Evolutionary conservation across 2,797 vertebrate genomes (phyloP).

Genomic region (Xyrichtys novacula): DNA sequence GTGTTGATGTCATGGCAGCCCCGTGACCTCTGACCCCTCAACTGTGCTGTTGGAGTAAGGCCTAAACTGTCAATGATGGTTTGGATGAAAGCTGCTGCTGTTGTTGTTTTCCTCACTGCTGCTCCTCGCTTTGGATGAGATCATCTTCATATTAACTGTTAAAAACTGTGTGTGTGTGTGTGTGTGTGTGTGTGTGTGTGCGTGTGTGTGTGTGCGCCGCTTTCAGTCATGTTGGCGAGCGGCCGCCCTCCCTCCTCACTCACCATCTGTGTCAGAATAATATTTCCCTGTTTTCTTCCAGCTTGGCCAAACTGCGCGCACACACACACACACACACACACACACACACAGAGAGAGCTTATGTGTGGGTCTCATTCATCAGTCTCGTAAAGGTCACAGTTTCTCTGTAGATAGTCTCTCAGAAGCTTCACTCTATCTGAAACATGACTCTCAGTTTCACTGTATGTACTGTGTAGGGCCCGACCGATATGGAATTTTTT

Average conservation of each 20-base stretch:
- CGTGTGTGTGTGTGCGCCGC: background rate
- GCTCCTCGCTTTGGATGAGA: background rate
- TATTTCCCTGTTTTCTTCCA: background rate
- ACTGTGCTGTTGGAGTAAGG: background rate
- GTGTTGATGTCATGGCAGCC: background rate
- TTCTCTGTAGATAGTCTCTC: no score
- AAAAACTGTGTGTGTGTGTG: background rate
- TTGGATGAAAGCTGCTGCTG: background rate
- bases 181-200: slow-evolving; percentile 3
- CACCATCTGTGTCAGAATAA: slow-evolving; percentile 25
- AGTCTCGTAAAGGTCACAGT: no score
- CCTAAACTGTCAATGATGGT: background rate
- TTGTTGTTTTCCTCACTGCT: background rate
- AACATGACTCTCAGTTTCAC: no score
- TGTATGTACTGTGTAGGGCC: no score
- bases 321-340: no score
- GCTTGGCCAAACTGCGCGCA: background rate
- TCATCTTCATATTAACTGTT: background rate
- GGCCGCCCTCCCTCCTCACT: background rate
- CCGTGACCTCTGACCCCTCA: slow-evolving; percentile 8
- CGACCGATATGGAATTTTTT: no score
- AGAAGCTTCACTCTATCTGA: no score
- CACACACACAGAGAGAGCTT: no score
- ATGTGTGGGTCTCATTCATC: no score
- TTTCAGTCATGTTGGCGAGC: slow-evolving; percentile 10